These are phyloP conservation scores for Rhincodon typus DNA, from an alignment of 2,797 vertebrate species.

Conservation along the genomic window DNA sequence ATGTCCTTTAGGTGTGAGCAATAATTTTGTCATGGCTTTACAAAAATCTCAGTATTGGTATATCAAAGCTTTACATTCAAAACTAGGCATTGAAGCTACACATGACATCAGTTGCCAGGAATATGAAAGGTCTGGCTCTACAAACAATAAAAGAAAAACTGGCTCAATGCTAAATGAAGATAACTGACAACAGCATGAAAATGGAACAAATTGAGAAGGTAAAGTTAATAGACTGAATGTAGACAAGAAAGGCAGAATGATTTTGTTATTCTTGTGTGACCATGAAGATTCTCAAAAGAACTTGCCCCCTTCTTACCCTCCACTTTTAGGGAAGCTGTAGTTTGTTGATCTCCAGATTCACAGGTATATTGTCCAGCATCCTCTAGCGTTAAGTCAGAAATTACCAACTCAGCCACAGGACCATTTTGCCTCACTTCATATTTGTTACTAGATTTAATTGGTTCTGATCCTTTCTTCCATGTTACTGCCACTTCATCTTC, in stretches of 20 bases:
- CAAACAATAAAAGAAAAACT: background rate
- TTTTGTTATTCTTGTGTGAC: background rate
- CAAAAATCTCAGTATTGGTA: background rate
- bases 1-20: background rate
- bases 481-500: conserved; percentile 55
- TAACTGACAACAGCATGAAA: background rate
- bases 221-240: background rate
- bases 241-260: background rate
- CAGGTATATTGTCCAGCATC: conserved; percentile 76
- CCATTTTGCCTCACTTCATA: conserved; percentile 61
- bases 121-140: background rate
- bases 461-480: conserved; percentile 55
- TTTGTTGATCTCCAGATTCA: conserved; percentile 39
- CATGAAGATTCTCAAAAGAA: background rate
- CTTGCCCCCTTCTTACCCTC: conserved; percentile 46
- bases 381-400: conserved; percentile 63
- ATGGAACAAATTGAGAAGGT: background rate
- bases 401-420: conserved; percentile 61
- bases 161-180: background rate
- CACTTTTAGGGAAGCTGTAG: conserved; percentile 46
- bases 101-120: no score
- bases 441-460: conserved; percentile 46
- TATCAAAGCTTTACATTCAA: background rate
- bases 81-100: background rate
- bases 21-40: background rate